Conservation (phyloP, 2,797 vertebrate species). For the Microchirus variegatus region DNA sequence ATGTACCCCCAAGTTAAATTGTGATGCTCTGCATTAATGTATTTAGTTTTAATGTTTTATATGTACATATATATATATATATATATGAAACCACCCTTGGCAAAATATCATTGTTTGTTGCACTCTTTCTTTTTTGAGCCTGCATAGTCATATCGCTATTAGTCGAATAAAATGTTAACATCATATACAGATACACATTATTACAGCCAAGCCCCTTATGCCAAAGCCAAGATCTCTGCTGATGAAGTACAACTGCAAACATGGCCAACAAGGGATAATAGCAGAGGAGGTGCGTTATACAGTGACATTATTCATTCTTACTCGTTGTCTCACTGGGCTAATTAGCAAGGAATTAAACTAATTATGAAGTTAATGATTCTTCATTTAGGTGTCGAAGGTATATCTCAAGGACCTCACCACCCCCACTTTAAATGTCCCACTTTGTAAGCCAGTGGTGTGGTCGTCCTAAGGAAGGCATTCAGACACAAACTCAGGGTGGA, state of each 20-base stretch:
- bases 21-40: too few relatives aligned
- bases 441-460: conserved; percentile 11
- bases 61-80: too few relatives aligned
- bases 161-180: conserved; percentile 19
- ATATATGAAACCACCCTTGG: background rate
- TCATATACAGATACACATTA: conserved; percentile 18
- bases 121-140: conserved; percentile 6
- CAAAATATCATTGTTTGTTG: conserved; percentile 12
- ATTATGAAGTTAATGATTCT: conserved; percentile 38
- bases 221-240: conserved; percentile 30
- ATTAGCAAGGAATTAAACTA: conserved; percentile 57
- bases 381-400: conserved; percentile 18
- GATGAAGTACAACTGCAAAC: conserved; percentile 43
- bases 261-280: conserved; percentile 34
- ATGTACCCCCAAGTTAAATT: too few relatives aligned
- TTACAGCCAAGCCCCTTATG: conserved; percentile 7
- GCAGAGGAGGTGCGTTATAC: conserved; percentile 14
- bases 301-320: conserved; percentile 46
- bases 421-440: conserved; percentile 1
- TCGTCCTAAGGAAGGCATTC: conserved; percentile 60
- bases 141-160: conserved; percentile 6
- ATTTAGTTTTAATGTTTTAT: too few relatives aligned
- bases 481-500: conserved; percentile 82
- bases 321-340: conserved; percentile 40
- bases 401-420: conserved; percentile 5